Evolutionary conservation across 2,113 vertebrate genomes (phyloP).

Genomic region (Haliaeetus leucogaster): DNA sequence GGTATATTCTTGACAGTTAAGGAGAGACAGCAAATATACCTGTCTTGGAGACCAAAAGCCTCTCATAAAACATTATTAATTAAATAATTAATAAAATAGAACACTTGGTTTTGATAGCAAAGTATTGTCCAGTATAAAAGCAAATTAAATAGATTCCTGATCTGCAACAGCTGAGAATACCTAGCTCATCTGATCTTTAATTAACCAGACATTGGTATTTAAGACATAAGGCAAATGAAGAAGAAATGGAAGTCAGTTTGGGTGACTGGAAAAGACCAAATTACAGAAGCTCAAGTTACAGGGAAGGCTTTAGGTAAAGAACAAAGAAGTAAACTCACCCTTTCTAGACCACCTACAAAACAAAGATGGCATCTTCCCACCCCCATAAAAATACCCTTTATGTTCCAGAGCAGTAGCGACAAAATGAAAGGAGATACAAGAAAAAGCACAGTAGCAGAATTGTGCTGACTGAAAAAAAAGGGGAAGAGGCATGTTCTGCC

Average conservation of each 20-base stretch:
- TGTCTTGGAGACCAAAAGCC: not conserved
- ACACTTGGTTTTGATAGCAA: not conserved
- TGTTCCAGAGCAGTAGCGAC: not conserved
- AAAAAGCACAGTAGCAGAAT: not conserved
- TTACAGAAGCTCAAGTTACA: not conserved
- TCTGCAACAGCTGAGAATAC: not conserved
- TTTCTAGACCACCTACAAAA: not conserved
- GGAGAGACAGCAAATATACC: not conserved
- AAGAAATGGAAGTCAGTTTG: not conserved
- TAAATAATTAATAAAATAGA: not conserved
- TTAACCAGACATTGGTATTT: not conserved
- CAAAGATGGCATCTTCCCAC: not conserved
- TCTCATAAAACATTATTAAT: not conserved
- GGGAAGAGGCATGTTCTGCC: not conserved
- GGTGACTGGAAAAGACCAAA: not conserved
- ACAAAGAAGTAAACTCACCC: not conserved
- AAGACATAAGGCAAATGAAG: not conserved
- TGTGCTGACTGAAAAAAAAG: not conserved
- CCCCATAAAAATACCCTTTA: not conserved
- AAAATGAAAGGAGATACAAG: not conserved
- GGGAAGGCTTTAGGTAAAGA: not conserved
- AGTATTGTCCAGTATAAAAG: not conserved
- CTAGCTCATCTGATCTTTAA: not conserved
- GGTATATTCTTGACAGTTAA: not conserved
- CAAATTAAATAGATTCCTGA: not conserved